Conservation (phyloP, 2,888 invertebrate genomes). For the Eupithecia pulchellata region DNA sequence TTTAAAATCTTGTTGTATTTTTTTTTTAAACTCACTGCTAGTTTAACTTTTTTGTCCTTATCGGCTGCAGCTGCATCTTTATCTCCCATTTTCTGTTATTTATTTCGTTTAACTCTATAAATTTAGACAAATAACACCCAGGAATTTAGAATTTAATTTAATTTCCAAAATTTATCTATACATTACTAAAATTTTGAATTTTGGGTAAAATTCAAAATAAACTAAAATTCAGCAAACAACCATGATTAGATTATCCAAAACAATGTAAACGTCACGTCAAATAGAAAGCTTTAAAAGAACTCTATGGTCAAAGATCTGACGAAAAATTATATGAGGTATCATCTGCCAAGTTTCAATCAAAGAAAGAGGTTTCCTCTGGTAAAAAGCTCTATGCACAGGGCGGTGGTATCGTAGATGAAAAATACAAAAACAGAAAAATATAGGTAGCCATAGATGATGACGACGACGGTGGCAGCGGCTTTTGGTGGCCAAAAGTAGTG, state of each 20-base stretch:
- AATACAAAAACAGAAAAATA: no score
- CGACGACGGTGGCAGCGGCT: no score
- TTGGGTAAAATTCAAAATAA: background rate
- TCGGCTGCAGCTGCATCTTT: conserved; percentile 52
- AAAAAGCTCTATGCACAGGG: no score
- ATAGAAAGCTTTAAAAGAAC: no score
- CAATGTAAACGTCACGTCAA: background rate
- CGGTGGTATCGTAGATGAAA: no score
- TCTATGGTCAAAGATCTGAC: no score
- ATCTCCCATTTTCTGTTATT: conserved; percentile 58
- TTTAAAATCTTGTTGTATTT: no score
- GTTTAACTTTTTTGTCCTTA: conserved; percentile 74
- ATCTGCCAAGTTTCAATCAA: no score
- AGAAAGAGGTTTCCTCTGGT: no score
- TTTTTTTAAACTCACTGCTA: conserved; percentile 57
- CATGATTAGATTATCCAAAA: background rate
- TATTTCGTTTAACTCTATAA: conserved; percentile 31
- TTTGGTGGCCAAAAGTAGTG: no score
- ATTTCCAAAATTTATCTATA: conserved; percentile 21
- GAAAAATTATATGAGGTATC: no score
- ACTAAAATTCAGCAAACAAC: conserved; percentile 28
- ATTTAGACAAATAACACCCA: conserved; percentile 31
- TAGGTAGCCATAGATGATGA: no score
- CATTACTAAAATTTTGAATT: conserved; percentile 6
- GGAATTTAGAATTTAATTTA: conserved; percentile 46